Conservation (phyloP, 2,888 invertebrate species). For the Litoditis marina region DNA sequence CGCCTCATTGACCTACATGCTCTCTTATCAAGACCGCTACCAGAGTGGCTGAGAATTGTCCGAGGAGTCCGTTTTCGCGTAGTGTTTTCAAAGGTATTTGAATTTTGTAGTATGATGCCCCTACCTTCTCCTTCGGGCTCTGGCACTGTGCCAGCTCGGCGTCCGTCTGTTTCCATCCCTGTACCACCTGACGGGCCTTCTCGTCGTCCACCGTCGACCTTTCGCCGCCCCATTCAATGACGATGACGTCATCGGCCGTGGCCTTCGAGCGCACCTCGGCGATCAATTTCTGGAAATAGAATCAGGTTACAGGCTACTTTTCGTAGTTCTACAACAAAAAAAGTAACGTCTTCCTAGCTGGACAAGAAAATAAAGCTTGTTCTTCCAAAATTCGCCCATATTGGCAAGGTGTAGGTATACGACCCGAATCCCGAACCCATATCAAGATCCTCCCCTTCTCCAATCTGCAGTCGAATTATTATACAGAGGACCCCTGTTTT, state of each 20-base stretch:
- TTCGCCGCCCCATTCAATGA: constrained; percentile 36
- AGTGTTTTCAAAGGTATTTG: not conserved
- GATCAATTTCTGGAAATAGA: constrained; percentile 75
- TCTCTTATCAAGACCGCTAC: too few species aligned
- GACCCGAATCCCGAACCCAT: too few species aligned
- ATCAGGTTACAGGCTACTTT: too few species aligned
- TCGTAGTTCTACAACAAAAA: constrained; percentile 6
- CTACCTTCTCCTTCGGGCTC: constrained; percentile 35
- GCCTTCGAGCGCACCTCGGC: constrained; percentile 81
- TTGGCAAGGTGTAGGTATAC: too few species aligned
- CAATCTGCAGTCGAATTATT: constrained; percentile 50
- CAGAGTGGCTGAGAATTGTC: too few species aligned
- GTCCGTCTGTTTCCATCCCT: constrained; percentile 42
- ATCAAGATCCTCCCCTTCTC: constrained; percentile 64
- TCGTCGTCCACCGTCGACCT: constrained; percentile 37
- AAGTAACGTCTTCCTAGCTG: not conserved
- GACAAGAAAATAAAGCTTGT: not conserved
- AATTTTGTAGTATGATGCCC: too few species aligned
- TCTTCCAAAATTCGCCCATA: too few species aligned
- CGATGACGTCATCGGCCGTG: constrained; percentile 73
- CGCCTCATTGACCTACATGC: too few species aligned
- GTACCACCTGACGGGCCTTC: constrained; percentile 34
- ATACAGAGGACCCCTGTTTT: too few species aligned
- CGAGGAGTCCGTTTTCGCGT: not conserved
- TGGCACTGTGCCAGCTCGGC: constrained; percentile 36